phyloP scores from a whole-genome alignment of 1,140 invertebrate species.

The Ridgeia piscesae region DNA sequence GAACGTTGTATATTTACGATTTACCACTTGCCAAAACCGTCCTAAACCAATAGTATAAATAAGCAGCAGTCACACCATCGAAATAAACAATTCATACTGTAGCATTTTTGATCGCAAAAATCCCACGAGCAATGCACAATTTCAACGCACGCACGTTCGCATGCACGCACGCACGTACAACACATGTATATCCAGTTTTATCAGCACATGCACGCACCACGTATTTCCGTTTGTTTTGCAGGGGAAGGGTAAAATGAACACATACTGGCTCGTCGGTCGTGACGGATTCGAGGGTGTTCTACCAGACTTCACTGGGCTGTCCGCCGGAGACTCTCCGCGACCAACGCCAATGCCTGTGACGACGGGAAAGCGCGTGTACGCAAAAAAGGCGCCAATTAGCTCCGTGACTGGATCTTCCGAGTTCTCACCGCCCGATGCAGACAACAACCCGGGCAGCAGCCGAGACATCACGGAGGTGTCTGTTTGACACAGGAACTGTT shows the following conservation, averaged over 20 bases:
- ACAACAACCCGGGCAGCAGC: background rate
- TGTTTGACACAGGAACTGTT: background rate
- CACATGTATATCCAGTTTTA: too few relatives aligned
- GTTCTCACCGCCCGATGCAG: background rate
- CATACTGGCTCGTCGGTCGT: conserved; percentile 14
- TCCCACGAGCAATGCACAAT: background rate
- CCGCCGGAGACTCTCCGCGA: background rate
- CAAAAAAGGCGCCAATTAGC: background rate
- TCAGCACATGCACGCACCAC: too few relatives aligned
- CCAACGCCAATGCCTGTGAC: conserved; percentile 13
- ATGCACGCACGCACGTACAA: too few relatives aligned
- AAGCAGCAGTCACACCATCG: too few relatives aligned
- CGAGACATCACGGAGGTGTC: background rate
- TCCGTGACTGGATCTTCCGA: background rate
- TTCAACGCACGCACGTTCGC: too few relatives aligned
- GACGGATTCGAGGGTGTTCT: background rate
- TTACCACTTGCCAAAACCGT: too few relatives aligned
- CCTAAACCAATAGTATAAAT: too few relatives aligned
- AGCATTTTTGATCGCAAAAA: background rate
- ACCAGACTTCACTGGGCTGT: conserved; percentile 14
- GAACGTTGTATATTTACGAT: too few relatives aligned
- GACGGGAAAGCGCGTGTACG: background rate
- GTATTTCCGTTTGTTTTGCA: background rate
- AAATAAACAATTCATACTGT: too few relatives aligned
- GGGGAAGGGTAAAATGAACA: conserved; percentile 19